Evolutionary conservation across 2,888 invertebrate species (phyloP), one percentile per base, ranked within the genome.

Genomic region (Eupithecia inturbata): DNA sequence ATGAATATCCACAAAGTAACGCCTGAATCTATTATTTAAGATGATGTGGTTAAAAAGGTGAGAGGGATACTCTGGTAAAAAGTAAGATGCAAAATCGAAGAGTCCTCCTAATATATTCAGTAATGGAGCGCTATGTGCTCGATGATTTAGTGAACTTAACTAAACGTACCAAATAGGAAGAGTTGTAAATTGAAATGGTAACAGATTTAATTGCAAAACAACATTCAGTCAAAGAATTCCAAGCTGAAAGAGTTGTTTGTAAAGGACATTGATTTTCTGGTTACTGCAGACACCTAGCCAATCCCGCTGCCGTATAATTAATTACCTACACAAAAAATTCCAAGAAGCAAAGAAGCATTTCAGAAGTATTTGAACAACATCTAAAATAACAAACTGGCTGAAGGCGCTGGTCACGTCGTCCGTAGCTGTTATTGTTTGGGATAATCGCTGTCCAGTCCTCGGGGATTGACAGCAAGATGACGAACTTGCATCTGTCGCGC

Each of bases 401-500:
- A 82, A 77, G 45, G 78, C 75, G 49, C 70, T 72, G 78, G 81
- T 83, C 86, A 87, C 87, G 87, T 85, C 22, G 41, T 78, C 79
- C 81, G 77, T 75, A 71, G 74, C 73, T 85, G 84, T 85, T 85
- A 83, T 87, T 87, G 85, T 87, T 86, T 85, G 85, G 81, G 87
- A 87, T 89, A 86, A 87, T 83, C 84, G 78, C 81, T 85, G 85
- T 81, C 83, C 81, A 82, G 83, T 88, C 89, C 86, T 88, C 73
- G 78, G 88, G 87, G 87, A 90, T 81, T 77, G 76, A 80, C 82
- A 84, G 78, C 79, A 81, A 80, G 80, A 80, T 84, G 84, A 85
- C 82, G 81, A 81, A 78, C 84, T 91, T 90, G 91, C 93, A 92
- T 92, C 92, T 92, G 92, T 87, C 81, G 82, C 87, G 89, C 89